Conservation (phyloP, 2,797 vertebrate species). For the Microctenopoma stevenorrisi region DNA sequence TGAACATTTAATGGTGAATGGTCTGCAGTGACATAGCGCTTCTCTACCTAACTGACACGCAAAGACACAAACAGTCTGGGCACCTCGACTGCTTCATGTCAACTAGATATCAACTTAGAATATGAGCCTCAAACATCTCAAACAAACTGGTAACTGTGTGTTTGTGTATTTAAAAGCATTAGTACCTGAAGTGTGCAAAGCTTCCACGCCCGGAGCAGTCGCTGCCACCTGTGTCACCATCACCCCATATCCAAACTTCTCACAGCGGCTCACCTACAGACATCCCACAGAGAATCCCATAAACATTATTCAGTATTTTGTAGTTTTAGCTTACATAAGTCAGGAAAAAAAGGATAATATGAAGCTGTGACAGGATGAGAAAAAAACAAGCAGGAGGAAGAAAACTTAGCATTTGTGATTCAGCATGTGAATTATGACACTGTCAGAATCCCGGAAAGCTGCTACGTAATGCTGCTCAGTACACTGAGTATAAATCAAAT, state of each 20-base stretch:
- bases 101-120: constrained; percentile 1
- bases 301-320: background rate
- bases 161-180: constrained; percentile 15
- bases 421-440: constrained; percentile 5
- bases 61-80: background rate
- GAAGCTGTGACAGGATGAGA: background rate
- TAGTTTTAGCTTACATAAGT: background rate
- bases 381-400: background rate
- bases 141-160: constrained; percentile 11
- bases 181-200: constrained; percentile 90
- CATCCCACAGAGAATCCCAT: constrained; percentile 10
- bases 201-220: constrained; percentile 87
- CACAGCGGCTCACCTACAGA: constrained; percentile 88
- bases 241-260: constrained; percentile 90
- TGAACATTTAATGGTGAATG: too few species aligned
- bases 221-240: constrained; percentile 93
- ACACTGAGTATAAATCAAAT: constrained; percentile 23
- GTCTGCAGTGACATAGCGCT: too few species aligned
- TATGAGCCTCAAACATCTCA: constrained; percentile 7
- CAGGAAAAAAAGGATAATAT: background rate
- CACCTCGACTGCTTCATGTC: background rate
- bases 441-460: constrained; percentile 18
- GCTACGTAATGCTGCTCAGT: background rate
- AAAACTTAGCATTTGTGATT: constrained; percentile 8
- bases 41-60: too few species aligned